Evolutionary conservation across 2,797 vertebrate genomes (phyloP), one percentile per base, ranked within the genome.

Genomic region (Benthosema pterotum): DNA sequence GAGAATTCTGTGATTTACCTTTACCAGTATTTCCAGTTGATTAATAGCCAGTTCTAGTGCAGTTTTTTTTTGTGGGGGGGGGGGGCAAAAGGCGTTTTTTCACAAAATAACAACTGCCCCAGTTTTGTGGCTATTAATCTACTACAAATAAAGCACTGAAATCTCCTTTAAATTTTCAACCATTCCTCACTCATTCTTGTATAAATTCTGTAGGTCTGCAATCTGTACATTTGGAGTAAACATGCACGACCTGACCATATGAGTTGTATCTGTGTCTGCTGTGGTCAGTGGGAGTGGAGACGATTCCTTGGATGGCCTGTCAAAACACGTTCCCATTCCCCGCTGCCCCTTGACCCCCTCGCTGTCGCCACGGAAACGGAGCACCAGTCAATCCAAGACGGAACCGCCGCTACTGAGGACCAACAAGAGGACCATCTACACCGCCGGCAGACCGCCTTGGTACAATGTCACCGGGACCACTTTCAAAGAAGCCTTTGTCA

Each of bases 391-490:
- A 78, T 93, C 91, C 2, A 92, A 94, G 82, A 94, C 93, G 0
- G 93, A 95, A 74, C 95, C 95, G 1, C 95, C 95, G 1, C 88
- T 96, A 65, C 86, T 96, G 63, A 90, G 94, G 74, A 96, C 95
- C 32, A 92, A 91, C 84, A 96, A 95, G 49, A 89, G 95, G 64
- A 97, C 95, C 19, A 96, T 96, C 77, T 97, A 96, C 89, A 96
- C 94, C 0, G 95, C 95, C 0, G 94, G 95, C 12, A 83, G 95
- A 12, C 95, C 95, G 0, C 95, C 95, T 0, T 96, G 95, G 95
- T 96, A 97, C 92, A 96, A 95, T 47, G 95, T 96, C 74, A 94
- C 94, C 0, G 95, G 95, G 51, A 95, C 94, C 56, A 96, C 93
- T 14, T 96, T 95, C 76, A 95, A 95, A 67, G 95, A 96, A 83